A percentile compares a stretch with the other conserved stretches of the same genome.
Evolutionary conservation across 2,113 vertebrate genomes (phyloP).

Genomic region (Aspiorhynchus laticeps): DNA sequence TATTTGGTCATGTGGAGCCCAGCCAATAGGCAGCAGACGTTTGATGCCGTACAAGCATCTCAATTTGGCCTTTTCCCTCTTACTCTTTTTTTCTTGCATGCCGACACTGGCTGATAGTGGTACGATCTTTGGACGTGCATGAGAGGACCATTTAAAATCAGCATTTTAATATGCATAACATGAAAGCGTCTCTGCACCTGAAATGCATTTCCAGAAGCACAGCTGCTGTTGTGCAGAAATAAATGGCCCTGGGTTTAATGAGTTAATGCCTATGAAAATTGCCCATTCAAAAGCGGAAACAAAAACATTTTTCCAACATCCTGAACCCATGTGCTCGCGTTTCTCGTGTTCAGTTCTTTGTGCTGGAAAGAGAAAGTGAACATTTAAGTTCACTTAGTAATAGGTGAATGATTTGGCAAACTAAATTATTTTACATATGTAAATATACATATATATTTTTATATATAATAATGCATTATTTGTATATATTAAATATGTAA

Average conservation of each 20-base stretch:
- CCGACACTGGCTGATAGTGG: constrained; percentile 66
- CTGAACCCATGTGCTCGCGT: neutral
- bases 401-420: neutral
- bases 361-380: neutral
- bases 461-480: neutral
- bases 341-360: neutral
- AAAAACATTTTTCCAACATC: neutral
- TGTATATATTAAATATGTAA: no score
- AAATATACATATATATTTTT: neutral
- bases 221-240: neutral
- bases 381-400: no score
- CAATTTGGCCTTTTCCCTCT: constrained; percentile 71
- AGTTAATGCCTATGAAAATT: constrained; percentile 37
- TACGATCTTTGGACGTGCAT: constrained; percentile 55
- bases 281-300: constrained; percentile 19
- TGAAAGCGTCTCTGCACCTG: constrained; percentile 22
- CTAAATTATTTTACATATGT: neutral
- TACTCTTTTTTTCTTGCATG: constrained; percentile 48
- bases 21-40: constrained; percentile 77
- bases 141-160: constrained; percentile 63
- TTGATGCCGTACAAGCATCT: constrained; percentile 78
- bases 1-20: constrained; percentile 81
- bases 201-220: constrained; percentile 42
- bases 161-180: constrained; percentile 52
- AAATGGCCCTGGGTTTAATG: constrained; percentile 33